phyloP scores from a whole-genome alignment of 2,797 vertebrate genomes.

The Tamandua tetradactyla region DNA sequence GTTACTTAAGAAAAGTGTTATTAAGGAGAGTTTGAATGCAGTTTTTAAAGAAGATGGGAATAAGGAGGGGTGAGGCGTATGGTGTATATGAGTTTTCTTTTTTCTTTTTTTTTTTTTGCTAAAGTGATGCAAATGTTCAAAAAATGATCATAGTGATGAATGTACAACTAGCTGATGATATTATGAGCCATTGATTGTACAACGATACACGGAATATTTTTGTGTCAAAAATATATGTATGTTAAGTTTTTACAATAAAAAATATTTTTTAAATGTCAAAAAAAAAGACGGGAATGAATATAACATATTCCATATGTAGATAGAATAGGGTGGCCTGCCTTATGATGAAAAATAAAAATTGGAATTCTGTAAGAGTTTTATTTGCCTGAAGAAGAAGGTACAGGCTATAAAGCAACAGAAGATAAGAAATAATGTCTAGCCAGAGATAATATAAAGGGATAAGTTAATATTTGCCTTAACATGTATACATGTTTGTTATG shows the following conservation, averaged over 20 bases:
- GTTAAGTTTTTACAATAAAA: no score
- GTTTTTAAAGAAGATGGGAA: slow-evolving; percentile 24
- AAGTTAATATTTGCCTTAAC: background rate
- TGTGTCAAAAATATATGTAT: no score
- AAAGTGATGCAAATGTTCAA: no score
- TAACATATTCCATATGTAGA: background rate
- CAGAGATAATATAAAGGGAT: background rate
- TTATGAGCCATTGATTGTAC: no score
- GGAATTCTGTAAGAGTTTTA: background rate
- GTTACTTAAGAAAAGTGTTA: background rate
- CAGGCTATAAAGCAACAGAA: background rate
- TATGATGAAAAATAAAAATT: background rate
- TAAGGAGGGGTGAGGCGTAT: no score
- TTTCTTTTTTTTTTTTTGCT: no score
- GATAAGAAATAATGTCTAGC: background rate
- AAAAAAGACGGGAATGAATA: slow-evolving; percentile 18
- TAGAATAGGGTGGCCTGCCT: background rate
- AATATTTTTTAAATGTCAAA: no score
- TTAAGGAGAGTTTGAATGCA: background rate
- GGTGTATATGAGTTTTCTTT: no score
- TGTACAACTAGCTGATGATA: no score
- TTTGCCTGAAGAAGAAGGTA: background rate
- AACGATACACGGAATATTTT: no score
- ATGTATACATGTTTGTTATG: background rate
- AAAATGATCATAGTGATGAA: no score